Evolutionary conservation across 2,888 invertebrate genomes (phyloP).

Genomic region (Dinocampus coccinellae): DNA sequence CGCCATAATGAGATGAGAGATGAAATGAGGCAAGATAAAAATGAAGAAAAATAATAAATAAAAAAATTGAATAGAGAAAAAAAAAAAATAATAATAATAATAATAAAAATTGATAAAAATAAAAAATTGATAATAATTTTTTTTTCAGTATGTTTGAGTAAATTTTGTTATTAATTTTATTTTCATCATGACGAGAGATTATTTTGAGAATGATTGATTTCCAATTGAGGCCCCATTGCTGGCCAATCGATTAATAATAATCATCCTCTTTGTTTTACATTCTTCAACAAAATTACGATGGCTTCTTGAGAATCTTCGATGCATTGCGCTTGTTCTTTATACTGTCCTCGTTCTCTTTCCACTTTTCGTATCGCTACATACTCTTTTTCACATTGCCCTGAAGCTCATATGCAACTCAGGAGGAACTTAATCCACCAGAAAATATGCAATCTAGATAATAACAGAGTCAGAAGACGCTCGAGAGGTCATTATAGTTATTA

Average conservation of each 20-base stretch:
- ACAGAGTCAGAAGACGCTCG: slow-evolving; percentile 59
- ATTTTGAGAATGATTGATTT: slow-evolving; percentile 25
- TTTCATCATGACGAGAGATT: not conserved
- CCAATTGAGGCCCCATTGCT: not conserved
- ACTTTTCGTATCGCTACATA: slow-evolving; percentile 15
- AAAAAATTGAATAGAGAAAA: not conserved
- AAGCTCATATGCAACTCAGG: slow-evolving; percentile 34
- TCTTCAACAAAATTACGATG: slow-evolving; percentile 2
- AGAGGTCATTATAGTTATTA: slow-evolving; percentile 65
- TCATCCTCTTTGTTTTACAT: not conserved
- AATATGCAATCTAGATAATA: slow-evolving; percentile 68
- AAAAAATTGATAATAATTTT: not conserved
- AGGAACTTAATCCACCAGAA: slow-evolving; percentile 66
- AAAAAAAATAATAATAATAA: not conserved
- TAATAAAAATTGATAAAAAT: not conserved
- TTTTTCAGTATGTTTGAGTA: not conserved
- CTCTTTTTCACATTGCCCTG: slow-evolving; percentile 8
- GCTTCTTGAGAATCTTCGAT: not conserved
- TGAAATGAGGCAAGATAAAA: slow-evolving; percentile 30
- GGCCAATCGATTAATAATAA: slow-evolving; percentile 13
- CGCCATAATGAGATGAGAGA: slow-evolving; percentile 4
- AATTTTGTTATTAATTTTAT: not conserved
- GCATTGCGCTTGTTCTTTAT: not conserved
- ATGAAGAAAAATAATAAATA: not conserved
- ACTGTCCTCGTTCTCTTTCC: slow-evolving; percentile 22